These are phyloP conservation scores for Callocephalon fimbriatum DNA, from an alignment of 2,113 vertebrate species.

Conservation along the genomic window DNA sequence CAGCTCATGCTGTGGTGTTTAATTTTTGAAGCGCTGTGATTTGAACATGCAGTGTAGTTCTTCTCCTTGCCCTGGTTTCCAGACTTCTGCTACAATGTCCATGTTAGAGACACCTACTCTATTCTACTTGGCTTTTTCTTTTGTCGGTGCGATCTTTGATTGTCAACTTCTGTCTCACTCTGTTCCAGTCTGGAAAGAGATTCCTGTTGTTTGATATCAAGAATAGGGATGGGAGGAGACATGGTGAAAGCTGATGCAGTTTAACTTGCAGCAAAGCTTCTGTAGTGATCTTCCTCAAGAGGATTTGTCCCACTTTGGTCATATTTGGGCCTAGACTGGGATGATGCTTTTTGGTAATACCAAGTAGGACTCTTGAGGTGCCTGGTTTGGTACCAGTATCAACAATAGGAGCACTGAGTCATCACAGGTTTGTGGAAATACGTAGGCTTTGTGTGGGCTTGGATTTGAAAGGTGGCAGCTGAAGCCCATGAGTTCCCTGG, in stretches of 20 bases:
- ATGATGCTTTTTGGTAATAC: background rate
- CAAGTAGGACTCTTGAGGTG: background rate
- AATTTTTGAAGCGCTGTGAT: background rate
- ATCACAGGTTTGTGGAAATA: background rate
- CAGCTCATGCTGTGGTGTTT: background rate
- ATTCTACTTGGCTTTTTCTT: background rate
- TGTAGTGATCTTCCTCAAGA: background rate
- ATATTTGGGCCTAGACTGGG: background rate
- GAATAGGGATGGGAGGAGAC: background rate
- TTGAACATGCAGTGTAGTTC: background rate
- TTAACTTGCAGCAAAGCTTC: background rate
- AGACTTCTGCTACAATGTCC: background rate
- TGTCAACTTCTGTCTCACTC: background rate
- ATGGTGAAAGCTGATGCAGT: background rate
- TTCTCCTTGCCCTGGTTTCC: background rate
- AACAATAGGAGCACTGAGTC: background rate
- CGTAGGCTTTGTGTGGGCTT: background rate
- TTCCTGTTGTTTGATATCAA: background rate
- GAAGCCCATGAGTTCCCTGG: background rate
- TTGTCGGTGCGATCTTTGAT: background rate
- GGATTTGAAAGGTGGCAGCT: background rate
- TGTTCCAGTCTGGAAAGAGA: background rate
- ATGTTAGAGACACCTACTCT: background rate
- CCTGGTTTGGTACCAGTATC: background rate
- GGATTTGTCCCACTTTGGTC: background rate